Evolutionary conservation across 2,797 vertebrate species (phyloP).

Genomic region (Gallinago stenura): DNA sequence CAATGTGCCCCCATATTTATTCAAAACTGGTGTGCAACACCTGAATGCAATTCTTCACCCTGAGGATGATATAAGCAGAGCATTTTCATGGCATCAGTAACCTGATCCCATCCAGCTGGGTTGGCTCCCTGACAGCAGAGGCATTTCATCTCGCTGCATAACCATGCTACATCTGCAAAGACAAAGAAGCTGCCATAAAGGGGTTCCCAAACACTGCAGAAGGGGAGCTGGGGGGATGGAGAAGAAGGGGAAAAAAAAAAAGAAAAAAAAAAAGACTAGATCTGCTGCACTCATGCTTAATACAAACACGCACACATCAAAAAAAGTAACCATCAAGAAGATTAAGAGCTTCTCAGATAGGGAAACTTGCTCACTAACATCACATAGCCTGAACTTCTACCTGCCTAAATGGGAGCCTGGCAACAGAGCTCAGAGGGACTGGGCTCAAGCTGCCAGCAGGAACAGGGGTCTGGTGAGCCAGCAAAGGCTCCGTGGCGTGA

Average conservation of each 20-base stretch:
- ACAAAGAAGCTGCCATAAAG: constrained; percentile 61
- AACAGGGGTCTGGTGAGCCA: neutral
- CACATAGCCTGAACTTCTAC: neutral
- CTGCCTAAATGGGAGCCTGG: neutral
- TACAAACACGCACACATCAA: neutral
- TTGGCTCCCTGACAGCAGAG: constrained; percentile 61
- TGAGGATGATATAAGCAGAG: constrained; percentile 26
- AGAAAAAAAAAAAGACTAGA: neutral
- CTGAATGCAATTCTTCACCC: constrained; percentile 79
- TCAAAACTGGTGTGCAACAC: constrained; percentile 68
- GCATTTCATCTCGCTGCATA: constrained; percentile 62
- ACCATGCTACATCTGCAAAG: constrained; percentile 49
- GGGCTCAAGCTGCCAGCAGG: constrained; percentile 5
- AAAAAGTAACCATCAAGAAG: constrained; percentile 17
- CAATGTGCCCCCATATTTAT: neutral
- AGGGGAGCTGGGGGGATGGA: neutral
- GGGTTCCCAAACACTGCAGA: constrained; percentile 15
- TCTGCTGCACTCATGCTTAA: neutral
- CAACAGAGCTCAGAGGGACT: constrained; percentile 2
- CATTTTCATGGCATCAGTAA: constrained; percentile 74
- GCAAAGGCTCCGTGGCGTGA: neutral
- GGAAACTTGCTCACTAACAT: neutral
- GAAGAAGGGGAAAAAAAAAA: neutral
- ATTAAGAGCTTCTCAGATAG: neutral
- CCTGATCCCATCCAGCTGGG: constrained; percentile 78